phyloP scores from a whole-genome alignment of 2,888 invertebrate genomes.

The Eledone cirrhosa region DNA sequence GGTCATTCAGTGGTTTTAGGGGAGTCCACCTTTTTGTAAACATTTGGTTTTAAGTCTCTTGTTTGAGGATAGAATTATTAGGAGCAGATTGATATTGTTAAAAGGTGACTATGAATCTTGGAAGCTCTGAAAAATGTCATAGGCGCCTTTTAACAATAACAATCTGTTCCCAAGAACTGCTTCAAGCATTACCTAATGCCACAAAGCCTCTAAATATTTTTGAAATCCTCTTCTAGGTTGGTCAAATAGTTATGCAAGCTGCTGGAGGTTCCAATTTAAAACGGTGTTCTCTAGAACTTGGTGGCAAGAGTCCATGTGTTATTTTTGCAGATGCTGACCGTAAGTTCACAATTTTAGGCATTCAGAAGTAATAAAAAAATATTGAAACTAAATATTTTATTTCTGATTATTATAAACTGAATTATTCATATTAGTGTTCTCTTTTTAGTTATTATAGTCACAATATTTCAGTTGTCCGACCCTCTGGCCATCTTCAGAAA shows the following conservation, averaged over 20 bases:
- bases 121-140: too few relatives aligned
- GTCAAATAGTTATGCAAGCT: conserved; percentile 81
- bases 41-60: too few relatives aligned
- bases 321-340: conserved; percentile 82
- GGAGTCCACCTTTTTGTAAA: too few relatives aligned
- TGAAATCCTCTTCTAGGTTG: conserved; percentile 74
- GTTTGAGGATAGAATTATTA: too few relatives aligned
- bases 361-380: too few relatives aligned
- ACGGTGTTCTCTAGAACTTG: conserved; percentile 86
- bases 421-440: conserved; percentile 32
- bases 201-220: not conserved
- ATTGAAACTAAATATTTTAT: too few relatives aligned
- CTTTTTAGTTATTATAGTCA: not conserved
- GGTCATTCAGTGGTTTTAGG: too few relatives aligned
- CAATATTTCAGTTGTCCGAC: not conserved
- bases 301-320: conserved; percentile 92
- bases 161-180: not conserved
- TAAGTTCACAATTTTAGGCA: conserved; percentile 40
- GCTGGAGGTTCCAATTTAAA: conserved; percentile 81
- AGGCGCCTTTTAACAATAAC: not conserved
- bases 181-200: not conserved
- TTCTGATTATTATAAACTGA: not conserved
- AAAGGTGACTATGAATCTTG: too few relatives aligned
- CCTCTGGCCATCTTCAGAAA: too few relatives aligned
- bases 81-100: too few relatives aligned